Conservation (phyloP, 2,888 invertebrate genomes). For the Cosmia trapezina region DNA sequence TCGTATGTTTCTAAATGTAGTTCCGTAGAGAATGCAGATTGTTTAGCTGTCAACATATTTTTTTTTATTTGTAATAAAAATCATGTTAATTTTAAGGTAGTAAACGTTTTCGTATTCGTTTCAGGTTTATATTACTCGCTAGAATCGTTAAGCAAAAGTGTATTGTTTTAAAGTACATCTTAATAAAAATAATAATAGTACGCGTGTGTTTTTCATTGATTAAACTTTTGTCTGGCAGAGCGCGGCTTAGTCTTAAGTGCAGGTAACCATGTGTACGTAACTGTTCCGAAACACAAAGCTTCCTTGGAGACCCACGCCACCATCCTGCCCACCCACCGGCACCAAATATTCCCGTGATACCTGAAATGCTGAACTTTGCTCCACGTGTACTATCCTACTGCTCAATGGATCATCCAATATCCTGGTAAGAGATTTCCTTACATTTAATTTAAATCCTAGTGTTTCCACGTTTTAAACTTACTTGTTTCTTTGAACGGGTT, state of each 20-base stretch:
- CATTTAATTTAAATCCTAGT: conserved; percentile 86
- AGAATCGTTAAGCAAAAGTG: conserved; percentile 88
- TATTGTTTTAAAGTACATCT: conserved; percentile 87
- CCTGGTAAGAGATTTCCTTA: conserved; percentile 90
- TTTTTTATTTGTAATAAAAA: conserved; percentile 83
- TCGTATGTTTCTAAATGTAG: conserved; percentile 86
- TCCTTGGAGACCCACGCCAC: conserved; percentile 89
- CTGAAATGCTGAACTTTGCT: conserved; percentile 84
- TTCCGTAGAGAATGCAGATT: conserved; percentile 77
- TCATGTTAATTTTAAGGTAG: conserved; percentile 88
- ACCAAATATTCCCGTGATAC: conserved; percentile 87
- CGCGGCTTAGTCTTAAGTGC: conserved; percentile 71
- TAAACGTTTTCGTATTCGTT: conserved; percentile 84
- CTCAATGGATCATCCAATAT: conserved; percentile 88
- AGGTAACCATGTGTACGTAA: conserved; percentile 75
- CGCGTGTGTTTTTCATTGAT: conserved; percentile 73
- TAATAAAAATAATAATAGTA: conserved; percentile 86
- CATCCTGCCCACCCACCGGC: conserved; percentile 83
- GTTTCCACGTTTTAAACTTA: conserved; percentile 70
- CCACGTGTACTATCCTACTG: conserved; percentile 89
- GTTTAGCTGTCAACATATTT: conserved; percentile 76
- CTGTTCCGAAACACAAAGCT: conserved; percentile 77
- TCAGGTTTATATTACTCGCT: conserved; percentile 88
- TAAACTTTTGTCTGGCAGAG: conserved; percentile 56
- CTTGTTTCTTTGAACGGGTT: conserved; percentile 53